Evolutionary conservation across 2,888 invertebrate species (phyloP).

Genomic region (Vesta saturnalis): DNA sequence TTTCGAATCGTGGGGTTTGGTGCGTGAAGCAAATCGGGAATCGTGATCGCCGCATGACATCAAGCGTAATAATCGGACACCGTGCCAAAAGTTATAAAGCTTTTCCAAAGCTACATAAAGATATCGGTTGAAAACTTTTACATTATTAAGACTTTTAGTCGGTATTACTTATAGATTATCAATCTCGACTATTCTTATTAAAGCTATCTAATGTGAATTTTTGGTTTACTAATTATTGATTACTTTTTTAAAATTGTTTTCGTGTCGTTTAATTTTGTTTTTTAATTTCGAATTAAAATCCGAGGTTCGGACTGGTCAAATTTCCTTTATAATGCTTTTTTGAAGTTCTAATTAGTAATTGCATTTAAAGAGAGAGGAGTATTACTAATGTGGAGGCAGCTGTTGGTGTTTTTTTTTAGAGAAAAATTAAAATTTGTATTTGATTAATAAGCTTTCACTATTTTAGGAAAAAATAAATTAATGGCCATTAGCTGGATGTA

Average conservation of each 20-base stretch:
- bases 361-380: not conserved
- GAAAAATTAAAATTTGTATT: too few species aligned
- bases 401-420: too few species aligned
- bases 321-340: conserved; percentile 6
- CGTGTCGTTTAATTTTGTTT: not conserved
- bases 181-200: conserved; percentile 18
- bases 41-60: conserved; percentile 40
- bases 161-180: conserved; percentile 27
- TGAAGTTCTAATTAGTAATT: not conserved
- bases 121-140: conserved; percentile 36
- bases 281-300: conserved; percentile 5
- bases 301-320: not conserved
- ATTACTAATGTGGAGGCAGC: not conserved
- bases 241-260: conserved; percentile 8
- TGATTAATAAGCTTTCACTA: too few species aligned
- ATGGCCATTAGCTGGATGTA: too few species aligned
- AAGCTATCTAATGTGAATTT: not conserved
- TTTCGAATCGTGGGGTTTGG: conserved; percentile 33
- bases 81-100: conserved; percentile 36
- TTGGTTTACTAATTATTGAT: not conserved
- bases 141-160: conserved; percentile 23
- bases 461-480: too few species aligned
- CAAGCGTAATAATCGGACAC: conserved; percentile 41
- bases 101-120: conserved; percentile 31
- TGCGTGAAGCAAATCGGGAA: conserved; percentile 41